Base-by-base conservation (phyloP, 2,888 invertebrate genomes). In the Cephalotes varians region DNA sequence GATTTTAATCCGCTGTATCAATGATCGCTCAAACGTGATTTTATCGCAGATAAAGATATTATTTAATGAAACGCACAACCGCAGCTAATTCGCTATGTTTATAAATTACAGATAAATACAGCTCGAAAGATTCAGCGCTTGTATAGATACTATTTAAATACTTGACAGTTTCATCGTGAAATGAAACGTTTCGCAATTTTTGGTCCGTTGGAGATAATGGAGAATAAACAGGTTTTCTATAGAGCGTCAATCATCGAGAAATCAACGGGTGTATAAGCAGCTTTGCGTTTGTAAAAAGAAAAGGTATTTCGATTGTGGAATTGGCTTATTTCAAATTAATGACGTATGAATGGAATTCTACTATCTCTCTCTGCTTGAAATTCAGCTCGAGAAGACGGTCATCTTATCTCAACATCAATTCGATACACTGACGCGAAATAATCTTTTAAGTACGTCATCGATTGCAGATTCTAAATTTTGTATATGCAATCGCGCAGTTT, bases 1-100 rank as follows among this genome's bases (percentile, higher is more conserved):
- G 84, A 87, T 87, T 81, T 84, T 87, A 84, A 87, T 88, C 84
- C 80, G 64, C 77, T 82, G 76, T 81, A 54, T 37, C 56, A 9
- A 34, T 49, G 25, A 65, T 37, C n/a, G 77, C 28, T 21, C 15
- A 47, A 67, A 62, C 49, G 40, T n/a, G 10, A 40, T 28, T 49
- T 9, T 74, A 62, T 54, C 56, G 28, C 15, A 31, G 12, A 54
- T 51, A 51, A 56, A 34, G 62, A 54, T 12, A 67, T 67, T 51
- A 76, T 67, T 54, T 37, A 15, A 40, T 18, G 12, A 31, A 25
- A 65, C 7, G n/a, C 74, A 25, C 62, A 34, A 34, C 18, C 34
- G 21, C 21, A 31, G 54, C 44, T 51, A 40, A 31, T 54, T 40
- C 10, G 21, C 40, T 6, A 18, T 64, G 40, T 7, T 77, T 69